Evolutionary conservation across 2,797 vertebrate species (phyloP), one percentile per base, ranked within the genome.

Genomic region (Halcyon badia): DNA sequence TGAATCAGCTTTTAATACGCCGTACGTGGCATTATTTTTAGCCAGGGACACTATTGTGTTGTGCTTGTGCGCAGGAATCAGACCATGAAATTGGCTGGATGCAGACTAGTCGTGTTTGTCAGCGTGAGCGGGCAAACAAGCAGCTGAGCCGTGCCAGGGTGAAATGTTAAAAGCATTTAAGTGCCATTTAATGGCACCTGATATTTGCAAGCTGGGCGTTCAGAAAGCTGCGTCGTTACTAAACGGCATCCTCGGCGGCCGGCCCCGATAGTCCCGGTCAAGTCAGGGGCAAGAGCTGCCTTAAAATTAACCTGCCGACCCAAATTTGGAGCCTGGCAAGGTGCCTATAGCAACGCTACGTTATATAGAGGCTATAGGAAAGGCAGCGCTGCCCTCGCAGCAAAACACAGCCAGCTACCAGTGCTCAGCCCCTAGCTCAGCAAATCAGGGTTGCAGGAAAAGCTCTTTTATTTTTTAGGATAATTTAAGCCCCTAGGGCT

Each of bases 81-180:
- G 94, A 91, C 91, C 94, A 89, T 94, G 91, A 94, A 89, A 86
- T 93, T 86, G 91, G 52, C 85, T 94, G 94, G 91, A 85, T 86
- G 81, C 62, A 28, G 81, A 12, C 77, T 33, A 46, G 89, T 31
- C 18, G 39, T 75, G 91, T 89, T 88, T 87, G 70, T 95, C 91
- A 82, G 94, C 71, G 5, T 31, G 70, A 84, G 39, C 14, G 9
- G 80, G 87, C 84, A 91, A 94, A 89, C 85, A 62, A 83, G 89
- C 81, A 86, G 88, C 77, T 70, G 89, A 91, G 77, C 61, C 21
- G 19, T 60, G 85, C 85, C 82, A 57, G 91, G 91, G 85, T 28
- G 68, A 89, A 78, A 91, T 19, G 77, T 91, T 89, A 70, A 89
- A 92, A 86, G 89, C 57, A 0, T 75, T 72, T 91, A 83, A 86